Base-by-base conservation (phyloP, 2,797 vertebrate species). In the Philypnodon macrostomus region DNA sequence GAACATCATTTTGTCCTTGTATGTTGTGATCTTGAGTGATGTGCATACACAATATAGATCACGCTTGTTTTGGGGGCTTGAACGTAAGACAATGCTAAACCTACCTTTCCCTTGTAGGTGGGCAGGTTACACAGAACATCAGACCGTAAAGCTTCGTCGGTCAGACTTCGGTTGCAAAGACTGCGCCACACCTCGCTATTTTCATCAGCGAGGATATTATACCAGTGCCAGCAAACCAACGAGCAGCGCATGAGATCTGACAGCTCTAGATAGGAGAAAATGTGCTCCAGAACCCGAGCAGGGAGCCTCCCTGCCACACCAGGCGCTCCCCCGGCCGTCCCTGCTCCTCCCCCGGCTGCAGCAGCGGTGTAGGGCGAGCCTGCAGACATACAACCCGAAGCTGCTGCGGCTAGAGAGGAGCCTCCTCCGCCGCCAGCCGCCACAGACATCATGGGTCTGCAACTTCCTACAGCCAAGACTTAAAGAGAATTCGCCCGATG, bases 151-250 rank as follows among this genome's bases (percentile, higher is more conserved):
- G 96, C 93, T 68, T 98, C 96, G 9, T 98, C 94, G 41, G 88
- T 93, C 50, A 98, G 84, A 41, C 75, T 75, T 60, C 95, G 93
- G 58, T 61, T 75, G 66, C 89, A 91, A 62, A 97, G 88, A 84
- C 94, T 95, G 76, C 96, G 93, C 96, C 96, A 98, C 90, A 98
- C 96, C 89, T 98, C 96, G 85, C 94, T 98, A 85, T 97, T 98
- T 74, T 97, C 95, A 56, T 98, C 96, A 45, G 93, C 88, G 57
- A 98, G 87, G 41, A 93, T 93, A 63, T 85, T 90, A 84, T 91
- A 90, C 96, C 96, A 98, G 67, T 95, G 93, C 87, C 94, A 94
- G 76, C 96, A 97, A 4, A 98, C 96, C 58, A 96, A 54, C 26
- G 92, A 80, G 75, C 96, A 98, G 32, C 88, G 89, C 76, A 91